phyloP scores from a whole-genome alignment of 2,888 invertebrate species.

The Tenthredo notha region DNA sequence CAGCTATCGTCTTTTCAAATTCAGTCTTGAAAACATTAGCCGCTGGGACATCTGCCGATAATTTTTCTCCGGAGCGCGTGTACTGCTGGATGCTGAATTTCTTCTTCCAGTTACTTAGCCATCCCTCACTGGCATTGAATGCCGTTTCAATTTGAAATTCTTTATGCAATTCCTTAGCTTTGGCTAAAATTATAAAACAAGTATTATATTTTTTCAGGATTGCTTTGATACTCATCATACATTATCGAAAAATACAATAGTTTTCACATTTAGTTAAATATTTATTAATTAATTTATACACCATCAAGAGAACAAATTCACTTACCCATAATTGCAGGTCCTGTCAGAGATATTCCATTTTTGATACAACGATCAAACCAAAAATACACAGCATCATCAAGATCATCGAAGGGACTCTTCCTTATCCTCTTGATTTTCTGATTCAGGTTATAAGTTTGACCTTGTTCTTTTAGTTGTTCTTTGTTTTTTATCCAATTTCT shows the following conservation, averaged over 20 bases:
- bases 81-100: neutral
- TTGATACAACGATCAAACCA: conserved; percentile 15
- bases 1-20: neutral
- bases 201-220: neutral
- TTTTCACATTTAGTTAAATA: neutral
- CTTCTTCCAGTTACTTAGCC: conserved; percentile 20
- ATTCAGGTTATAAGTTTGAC: neutral
- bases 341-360: neutral
- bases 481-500: conserved; percentile 4
- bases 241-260: neutral
- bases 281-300: neutral
- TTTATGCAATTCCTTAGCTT: conserved; percentile 10
- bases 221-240: conserved; percentile 3
- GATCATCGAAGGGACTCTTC: neutral
- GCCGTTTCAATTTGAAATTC: neutral
- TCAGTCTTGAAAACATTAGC: conserved; percentile 26
- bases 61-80: neutral
- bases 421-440: neutral
- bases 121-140: conserved; percentile 17
- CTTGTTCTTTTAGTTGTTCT: neutral
- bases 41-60: neutral
- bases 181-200: conserved; percentile 13
- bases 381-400: conserved; percentile 22
- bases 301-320: neutral
- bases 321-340: conserved; percentile 19